These are phyloP conservation scores for Podarcis raffonei DNA, from an alignment of 2,113 vertebrate species.

Conservation along the genomic window DNA sequence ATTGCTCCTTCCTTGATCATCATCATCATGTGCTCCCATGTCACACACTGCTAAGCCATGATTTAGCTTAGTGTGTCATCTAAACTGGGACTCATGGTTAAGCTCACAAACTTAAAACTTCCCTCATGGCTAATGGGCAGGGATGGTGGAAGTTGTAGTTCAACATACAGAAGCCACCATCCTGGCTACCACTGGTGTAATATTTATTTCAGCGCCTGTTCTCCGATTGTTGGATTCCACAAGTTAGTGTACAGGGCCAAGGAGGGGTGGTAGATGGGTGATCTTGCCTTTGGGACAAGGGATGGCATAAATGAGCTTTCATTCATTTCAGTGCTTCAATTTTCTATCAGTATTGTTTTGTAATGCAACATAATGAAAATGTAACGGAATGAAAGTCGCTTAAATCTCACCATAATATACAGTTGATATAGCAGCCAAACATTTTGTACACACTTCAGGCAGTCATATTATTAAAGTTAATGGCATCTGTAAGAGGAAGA, in stretches of 20 bases:
- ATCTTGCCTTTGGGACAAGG: background rate
- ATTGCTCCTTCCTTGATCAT: too few species aligned
- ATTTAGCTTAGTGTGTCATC: too few species aligned
- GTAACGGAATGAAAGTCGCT: slow-evolving; percentile 45
- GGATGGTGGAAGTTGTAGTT: too few species aligned
- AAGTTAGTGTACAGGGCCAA: background rate
- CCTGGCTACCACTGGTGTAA: too few species aligned
- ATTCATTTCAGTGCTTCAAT: background rate
- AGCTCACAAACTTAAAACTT: too few species aligned
- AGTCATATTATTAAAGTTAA: slow-evolving; percentile 68
- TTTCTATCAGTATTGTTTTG: slow-evolving; percentile 12
- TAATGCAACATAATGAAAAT: slow-evolving; percentile 42
- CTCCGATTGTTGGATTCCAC: background rate
- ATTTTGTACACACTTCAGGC: slow-evolving; percentile 54
- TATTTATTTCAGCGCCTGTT: too few species aligned
- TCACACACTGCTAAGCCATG: too few species aligned
- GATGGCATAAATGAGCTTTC: background rate
- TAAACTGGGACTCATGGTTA: too few species aligned
- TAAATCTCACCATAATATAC: slow-evolving; percentile 48
- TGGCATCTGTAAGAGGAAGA: slow-evolving; percentile 55
- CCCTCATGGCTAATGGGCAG: too few species aligned
- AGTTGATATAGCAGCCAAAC: slow-evolving; percentile 45
- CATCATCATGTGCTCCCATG: too few species aligned
- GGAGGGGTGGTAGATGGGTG: background rate
- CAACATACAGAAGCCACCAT: too few species aligned